Base-by-base conservation (phyloP, 2,888 invertebrate genomes). In the Drosophila limbata region DNA sequence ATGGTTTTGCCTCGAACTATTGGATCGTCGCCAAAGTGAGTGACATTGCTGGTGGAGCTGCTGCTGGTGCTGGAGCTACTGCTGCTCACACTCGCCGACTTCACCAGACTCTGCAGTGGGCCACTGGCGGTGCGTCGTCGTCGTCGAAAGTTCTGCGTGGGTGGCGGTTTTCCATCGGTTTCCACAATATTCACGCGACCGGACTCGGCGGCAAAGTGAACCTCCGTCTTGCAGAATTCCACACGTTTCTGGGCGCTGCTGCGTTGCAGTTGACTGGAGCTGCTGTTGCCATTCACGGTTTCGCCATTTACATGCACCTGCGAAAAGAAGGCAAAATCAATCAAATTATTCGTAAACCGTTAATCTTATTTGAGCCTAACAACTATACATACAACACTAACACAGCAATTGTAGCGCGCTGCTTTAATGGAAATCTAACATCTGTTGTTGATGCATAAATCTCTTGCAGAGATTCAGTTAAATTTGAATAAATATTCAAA, bases 161-260 rank as follows among this genome's bases (percentile, higher is more conserved):
- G 96, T 10, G 97, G 97, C 47, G 97, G 97, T 91, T 97, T 97
- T 73, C 96, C 96, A 91, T 97, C 96, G 0, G 97, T 97, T 89
- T 97, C 96, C 35, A 97, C 97, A 66, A 97, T 97, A 89, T 97
- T 96, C 0, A 97, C 96, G 83, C 95, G 95, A 0, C 97, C 97
- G 1, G 96, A 96, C 90, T 97, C 97, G 15, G 96, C 96, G 0
- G 96, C 96, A 91, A 97, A 97, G 91, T 97, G 97, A 28, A 97
- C 95, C 93, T 97, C 97, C 0, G 97, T 97, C 93, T 97, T 97
- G 90, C 96, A 96, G 92, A 97, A 97, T 86, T 96, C 97, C 0
- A 97, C 97, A 8, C 92, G 91, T 92, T 95, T 96, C 91, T 96
- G 84, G 9, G 84, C 88, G 31, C 76, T 84, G 53, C 73, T 67